A percentile compares a stretch with the other conserved stretches of the same genome.
Conservation (phyloP, 1,140 invertebrate genomes). For the Tetraneura akinire region DNA sequence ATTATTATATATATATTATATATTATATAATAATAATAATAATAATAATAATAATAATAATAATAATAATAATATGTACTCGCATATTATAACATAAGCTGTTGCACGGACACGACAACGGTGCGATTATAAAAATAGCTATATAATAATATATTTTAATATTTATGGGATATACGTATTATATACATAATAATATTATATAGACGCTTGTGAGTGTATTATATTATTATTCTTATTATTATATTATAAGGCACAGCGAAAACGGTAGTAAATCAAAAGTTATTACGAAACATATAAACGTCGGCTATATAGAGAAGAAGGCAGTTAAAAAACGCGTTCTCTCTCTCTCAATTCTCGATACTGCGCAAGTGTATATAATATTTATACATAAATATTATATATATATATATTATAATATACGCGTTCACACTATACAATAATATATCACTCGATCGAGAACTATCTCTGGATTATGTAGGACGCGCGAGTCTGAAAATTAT, state of each 20-base stretch:
- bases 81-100: constrained; percentile 6
- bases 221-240: too few relatives aligned
- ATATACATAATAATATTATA: not conserved
- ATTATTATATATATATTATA: not conserved
- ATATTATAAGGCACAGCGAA: constrained; percentile 9
- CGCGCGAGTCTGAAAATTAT: not conserved
- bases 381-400: too few relatives aligned
- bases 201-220: not conserved
- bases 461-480: not conserved
- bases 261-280: constrained; percentile 41
- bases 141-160: too few relatives aligned
- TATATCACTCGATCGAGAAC: not conserved
- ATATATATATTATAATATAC: not conserved
- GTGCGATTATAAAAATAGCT: constrained; percentile 19
- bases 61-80: too few relatives aligned
- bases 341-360: too few relatives aligned
- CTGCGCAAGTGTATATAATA: too few relatives aligned
- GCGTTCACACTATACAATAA: not conserved
- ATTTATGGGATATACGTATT: too few relatives aligned
- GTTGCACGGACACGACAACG: not conserved
- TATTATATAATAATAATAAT: not conserved
- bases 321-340: constrained; percentile 10
- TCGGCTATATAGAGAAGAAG: constrained; percentile 14
- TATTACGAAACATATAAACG: constrained; percentile 39
- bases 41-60: not conserved